phyloP scores from a whole-genome alignment of 2,113 vertebrate species.

The Oostethus manadensis region DNA sequence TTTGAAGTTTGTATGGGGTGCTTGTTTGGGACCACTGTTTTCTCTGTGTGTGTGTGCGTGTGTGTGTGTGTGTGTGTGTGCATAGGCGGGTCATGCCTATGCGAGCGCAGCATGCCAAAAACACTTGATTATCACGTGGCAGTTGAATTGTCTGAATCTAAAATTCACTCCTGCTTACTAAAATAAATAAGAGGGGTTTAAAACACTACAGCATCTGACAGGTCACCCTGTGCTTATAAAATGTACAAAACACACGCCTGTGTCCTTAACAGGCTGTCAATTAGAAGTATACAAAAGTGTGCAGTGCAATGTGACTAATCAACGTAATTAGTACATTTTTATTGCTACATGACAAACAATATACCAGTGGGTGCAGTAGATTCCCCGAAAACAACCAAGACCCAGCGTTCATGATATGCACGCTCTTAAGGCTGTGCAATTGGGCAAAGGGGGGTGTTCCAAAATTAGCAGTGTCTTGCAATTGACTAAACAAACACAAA shows the following conservation, averaged over 20 bases:
- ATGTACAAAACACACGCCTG: constrained; percentile 18
- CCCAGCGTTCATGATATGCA: too few species aligned
- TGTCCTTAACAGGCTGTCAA: constrained; percentile 40
- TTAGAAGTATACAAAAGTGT: constrained; percentile 30
- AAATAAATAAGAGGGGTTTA: constrained; percentile 28
- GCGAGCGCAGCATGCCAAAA: constrained; percentile 1
- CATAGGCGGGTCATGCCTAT: constrained; percentile 33
- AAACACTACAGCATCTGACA: constrained; percentile 63
- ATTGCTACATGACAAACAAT: too few species aligned
- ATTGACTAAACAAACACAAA: too few species aligned
- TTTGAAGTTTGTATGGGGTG: constrained; percentile 28
- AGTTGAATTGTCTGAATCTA: constrained; percentile 59
- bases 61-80: constrained; percentile 13
- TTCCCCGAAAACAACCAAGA: too few species aligned
- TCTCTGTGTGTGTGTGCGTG: neutral
- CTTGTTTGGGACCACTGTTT: constrained; percentile 41
- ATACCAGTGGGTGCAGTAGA: too few species aligned
- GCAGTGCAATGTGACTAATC: too few species aligned
- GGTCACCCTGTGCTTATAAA: constrained; percentile 46
- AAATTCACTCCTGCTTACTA: constrained; percentile 51
- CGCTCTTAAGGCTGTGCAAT: too few species aligned
- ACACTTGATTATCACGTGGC: constrained; percentile 69
- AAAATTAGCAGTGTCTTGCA: too few species aligned
- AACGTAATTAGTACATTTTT: too few species aligned
- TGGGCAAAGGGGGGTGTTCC: too few species aligned